Percentiles rank a stretch among this genome's conserved stretches.
These are phyloP conservation scores for Lepisosteus osseus DNA, from an alignment of 2,113 vertebrate genomes.

Conservation along the genomic window DNA sequence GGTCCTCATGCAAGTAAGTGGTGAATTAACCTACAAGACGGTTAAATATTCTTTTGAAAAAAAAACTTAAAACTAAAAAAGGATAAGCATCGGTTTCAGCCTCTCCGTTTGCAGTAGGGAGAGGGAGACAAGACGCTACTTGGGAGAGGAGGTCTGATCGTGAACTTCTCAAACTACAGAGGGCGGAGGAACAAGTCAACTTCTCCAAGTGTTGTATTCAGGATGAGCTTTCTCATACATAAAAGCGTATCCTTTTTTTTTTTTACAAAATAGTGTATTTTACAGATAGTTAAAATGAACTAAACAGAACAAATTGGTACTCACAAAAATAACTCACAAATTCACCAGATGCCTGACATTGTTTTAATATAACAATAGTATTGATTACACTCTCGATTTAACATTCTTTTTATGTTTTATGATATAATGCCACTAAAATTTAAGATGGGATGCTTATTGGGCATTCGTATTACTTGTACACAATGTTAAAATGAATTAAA, in stretches of 20 bases:
- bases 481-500: no score
- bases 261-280: neutral
- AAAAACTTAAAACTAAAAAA: neutral
- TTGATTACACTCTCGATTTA: no score
- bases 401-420: no score
- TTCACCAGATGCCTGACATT: no score
- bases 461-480: no score
- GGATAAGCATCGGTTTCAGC: neutral
- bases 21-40: neutral
- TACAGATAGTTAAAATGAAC: neutral
- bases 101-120: no score
- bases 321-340: neutral
- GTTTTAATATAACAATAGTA: neutral
- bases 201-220: neutral
- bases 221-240: no score
- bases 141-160: neutral
- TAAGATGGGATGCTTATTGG: no score
- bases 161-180: neutral
- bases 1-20: neutral
- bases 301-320: neutral
- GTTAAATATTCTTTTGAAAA: neutral
- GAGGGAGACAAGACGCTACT: neutral
- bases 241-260: no score
- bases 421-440: no score
- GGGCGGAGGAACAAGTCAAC: constrained; percentile 10